Evolutionary conservation across 2,113 vertebrate genomes (phyloP), one percentile per base, ranked within the genome.

Genomic region (Climacteris rufus): DNA sequence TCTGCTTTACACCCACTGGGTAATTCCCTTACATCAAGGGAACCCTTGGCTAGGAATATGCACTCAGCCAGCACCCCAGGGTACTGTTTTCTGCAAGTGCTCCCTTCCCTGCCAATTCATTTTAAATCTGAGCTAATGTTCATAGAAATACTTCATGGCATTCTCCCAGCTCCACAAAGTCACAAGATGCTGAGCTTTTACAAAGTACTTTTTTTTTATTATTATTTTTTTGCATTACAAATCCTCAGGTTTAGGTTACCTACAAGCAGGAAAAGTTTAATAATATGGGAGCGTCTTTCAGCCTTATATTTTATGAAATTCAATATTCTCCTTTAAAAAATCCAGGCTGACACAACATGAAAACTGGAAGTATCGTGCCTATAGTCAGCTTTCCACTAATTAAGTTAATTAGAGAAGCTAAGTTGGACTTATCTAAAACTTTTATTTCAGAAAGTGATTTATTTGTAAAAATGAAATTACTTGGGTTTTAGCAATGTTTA

Each of bases 91-190:
- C 90, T 93, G 90, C 90, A 93, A 91, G 79, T 35, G 3, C 49
- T 96, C 71, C 85, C 85, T 91, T 95, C 74, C 92, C 90, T 97
- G 95, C 82, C 93, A 96, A 89, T 86, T 96, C 95, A 86, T 95
- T 96, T 97, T 97, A 96, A 88, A 91, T 91, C 89, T 92, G 78
- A 97, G 47, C 47, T 81, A 95, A 86, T 4, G 0, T 92, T 90
- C 92, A 92, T 5, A 75, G 82, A 96, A 93, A 96, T 83, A 81
- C 68, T 93, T 96, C 40, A 66, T 86, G 95, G 90, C 93, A 86
- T 88, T 83, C 85, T 95, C 90, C 56, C 83, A 83, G 92, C 60
- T 74, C 75, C 52, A 81, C 84, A 95, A 96, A 95, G 88, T 90
- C 85, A 94, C 35, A 90, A 74, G 56, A 94, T 27, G 49, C 59